Evolutionary conservation across 1,140 invertebrate species (phyloP), one percentile per base, ranked within the genome.

Genomic region (Drosophila sp.): DNA sequence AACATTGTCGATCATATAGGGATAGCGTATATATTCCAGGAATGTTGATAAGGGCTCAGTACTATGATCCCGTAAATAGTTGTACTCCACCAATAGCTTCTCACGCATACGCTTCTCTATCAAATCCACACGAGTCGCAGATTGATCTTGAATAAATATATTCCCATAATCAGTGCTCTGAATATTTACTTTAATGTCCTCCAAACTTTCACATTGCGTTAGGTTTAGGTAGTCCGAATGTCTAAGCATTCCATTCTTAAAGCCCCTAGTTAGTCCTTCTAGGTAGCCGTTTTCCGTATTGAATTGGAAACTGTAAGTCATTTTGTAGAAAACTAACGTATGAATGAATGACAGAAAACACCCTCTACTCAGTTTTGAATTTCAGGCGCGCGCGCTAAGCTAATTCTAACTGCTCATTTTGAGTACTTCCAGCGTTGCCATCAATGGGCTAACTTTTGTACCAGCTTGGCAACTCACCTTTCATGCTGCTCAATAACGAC

Each of bases 1-100:
- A 56, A 99, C 99, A 92, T 99, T 99, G 92, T 99, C 99, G 91
- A 99, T 99, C 99, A 99, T 99, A 92, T 99, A 99, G 91, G 98
- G 98, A 94, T 99, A 99, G 83, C 98, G 99, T 44, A 99, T 99
- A 87, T 98, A 99, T 92, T 99, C 99, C 73, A 99, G 93, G 92
- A 99, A 99, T 27, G 98, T 99, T 1, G 98, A 96, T 57, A 99
- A 93, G 2, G 98, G 98, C 90, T 99, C 98, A 0, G 99, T 96
- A 44, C 98, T 97, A 92, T 99, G 98, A 92, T 98, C 99, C 35
- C 98, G 95, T 90, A 99, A 94, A 93, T 99, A 98, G 90, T 98
- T 97, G 93, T 99, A 99, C 92, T 99, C 98, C 72, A 98, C 95
- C 1, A 99, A 98, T 27, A 99, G 94, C 92, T 99, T 99, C 91